These are phyloP conservation scores for Gallinago media DNA, from an alignment of 2,113 vertebrate species.

Conservation along the genomic window DNA sequence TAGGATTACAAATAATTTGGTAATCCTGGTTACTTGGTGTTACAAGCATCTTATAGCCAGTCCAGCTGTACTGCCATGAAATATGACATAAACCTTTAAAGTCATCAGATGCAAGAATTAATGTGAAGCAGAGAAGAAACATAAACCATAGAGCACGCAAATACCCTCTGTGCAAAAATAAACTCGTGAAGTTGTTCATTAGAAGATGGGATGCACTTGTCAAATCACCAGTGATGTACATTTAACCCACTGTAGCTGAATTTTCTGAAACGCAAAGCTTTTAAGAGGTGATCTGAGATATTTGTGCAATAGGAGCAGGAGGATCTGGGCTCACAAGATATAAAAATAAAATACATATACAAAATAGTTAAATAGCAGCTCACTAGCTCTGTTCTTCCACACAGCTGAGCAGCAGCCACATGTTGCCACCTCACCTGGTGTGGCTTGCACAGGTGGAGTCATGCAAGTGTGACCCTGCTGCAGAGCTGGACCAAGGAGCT, in stretches of 20 bases:
- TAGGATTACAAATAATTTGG: neutral
- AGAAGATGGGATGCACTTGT: neutral
- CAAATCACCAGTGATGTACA: neutral
- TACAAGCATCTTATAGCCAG: neutral
- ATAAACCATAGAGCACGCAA: neutral
- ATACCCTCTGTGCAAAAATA: neutral
- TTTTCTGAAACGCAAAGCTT: neutral
- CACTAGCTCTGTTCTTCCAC: neutral
- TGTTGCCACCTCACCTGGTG: neutral
- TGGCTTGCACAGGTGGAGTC: accelerated
- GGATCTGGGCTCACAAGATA: neutral
- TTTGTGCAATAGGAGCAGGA: neutral
- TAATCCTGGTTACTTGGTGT: neutral
- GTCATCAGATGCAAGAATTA: neutral
- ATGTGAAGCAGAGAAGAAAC: neutral
- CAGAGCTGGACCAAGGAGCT: neutral
- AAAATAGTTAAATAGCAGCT: neutral
- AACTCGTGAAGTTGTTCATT: neutral
- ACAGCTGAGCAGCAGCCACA: neutral
- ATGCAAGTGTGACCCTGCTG: accelerated
- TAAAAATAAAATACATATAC: neutral
- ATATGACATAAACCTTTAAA: neutral
- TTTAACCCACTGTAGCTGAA: neutral
- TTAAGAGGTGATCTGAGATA: neutral
- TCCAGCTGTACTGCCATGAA: neutral